Evolutionary conservation across 53 echinoderm and acorn worm species (phyloP), one percentile per base, ranked within the genome.

Genomic region (Luidia sarsii): DNA sequence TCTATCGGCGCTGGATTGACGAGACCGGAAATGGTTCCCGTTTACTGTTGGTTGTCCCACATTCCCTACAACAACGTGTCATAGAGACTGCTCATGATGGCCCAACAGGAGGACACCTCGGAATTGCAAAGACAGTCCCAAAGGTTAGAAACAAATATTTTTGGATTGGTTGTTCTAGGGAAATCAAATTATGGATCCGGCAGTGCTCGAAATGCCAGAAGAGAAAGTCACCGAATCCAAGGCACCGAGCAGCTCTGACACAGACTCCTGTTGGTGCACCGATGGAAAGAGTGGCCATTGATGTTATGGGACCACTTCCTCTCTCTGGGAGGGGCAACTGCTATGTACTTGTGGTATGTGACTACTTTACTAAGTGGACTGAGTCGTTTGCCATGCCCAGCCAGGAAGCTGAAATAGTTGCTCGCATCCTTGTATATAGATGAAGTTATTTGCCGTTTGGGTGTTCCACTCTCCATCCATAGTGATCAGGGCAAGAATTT

Each of bases 331-430:
- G 27, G 45, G 87, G 86, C 25, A 87, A 80, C 70, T 55, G 56
- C 14, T 80, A 87, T 55, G 52, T 87, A n/a, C 37, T 87, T 13
- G 70, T 87, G 1, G 62, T 87, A 3, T 61, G 48, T 3, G 87
- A 87, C 49, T 87, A 87, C 28, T 87, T 87, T 18, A 57, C 50
- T 22, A 87, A 87, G 50, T 87, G 80, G 80, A 61, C 68, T 25
- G 80, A 86, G 41, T 68, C 61, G 3, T 80, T 68, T 39, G 45
- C 87, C 14, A 80, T 80, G 27, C 80, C 87, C 18, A 34, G 80
- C 52, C 59, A 87, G 50, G 45, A 28, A 31, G 80, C 86, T 8
- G 49, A 21, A 6, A 87, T 64, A 15, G 64, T 81, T 46, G 81
- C 87, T 3, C 25, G 46, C 11, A 24, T 28, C 3, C 48, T 79